Base-by-base conservation (phyloP, 2,113 vertebrate species). In the Apodemus sylvaticus region DNA sequence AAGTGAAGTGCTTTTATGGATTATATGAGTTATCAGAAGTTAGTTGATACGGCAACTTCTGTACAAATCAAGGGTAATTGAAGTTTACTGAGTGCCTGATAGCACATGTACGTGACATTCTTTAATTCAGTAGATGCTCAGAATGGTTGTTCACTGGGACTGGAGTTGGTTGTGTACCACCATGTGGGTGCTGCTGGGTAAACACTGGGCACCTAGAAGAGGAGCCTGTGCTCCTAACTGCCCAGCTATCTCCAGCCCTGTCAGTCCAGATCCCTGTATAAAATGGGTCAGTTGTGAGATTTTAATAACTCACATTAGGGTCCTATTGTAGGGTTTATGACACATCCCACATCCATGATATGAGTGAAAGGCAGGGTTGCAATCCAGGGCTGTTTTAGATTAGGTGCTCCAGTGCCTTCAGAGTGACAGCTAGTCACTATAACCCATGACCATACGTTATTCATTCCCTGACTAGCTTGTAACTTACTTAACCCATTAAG, bases 1-100 rank as follows among this genome's bases (percentile, higher is more conserved):
- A 96, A 98, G 98, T 70, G 34, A 53, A 70, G 22, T 64, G 58
- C 9, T 39, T 79, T 87, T 88, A 73, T 90, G 42, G 1, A 22
- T 86, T 93, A 22, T 68, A 5, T 58, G 60, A 36, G 19, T 85
- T 66, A 86, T 19, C 7, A 90, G 86, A 96, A 86, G 55, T 39
- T 7, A 1, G 42, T 55, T 51, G 64, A 24, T 24, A 26, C 62
- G 48, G 24, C n/a, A 70, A 39, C 89, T 74, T 89, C 96, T 95
- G 13, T 95, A 68, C 13, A 77, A 58, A 76, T 79, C 14, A 42
- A 66, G 48, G 1, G 2, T 66, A 31, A 19, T 36, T 58, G 48
- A 87, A 48, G 34, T 1, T 64, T 51, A 64, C 16, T 83, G 78
- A 94, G 55, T 60, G 42, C 10, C 51, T 66, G 36, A 74, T 39